Evolutionary conservation across 2,888 invertebrate species (phyloP).

Genomic region (Alentia gelatinosa): DNA sequence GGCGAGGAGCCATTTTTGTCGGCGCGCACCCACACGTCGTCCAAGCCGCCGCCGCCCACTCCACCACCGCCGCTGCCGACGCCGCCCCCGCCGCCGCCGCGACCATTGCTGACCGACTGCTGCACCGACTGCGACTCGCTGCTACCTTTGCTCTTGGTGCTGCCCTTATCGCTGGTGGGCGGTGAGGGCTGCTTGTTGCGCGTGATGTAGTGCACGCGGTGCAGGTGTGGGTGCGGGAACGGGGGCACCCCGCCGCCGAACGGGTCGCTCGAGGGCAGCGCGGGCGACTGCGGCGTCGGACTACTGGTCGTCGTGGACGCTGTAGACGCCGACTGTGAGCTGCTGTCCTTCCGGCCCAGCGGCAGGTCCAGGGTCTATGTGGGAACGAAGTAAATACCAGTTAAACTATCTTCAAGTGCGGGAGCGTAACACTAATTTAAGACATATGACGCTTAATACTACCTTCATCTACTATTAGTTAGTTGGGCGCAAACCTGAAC

Average conservation of each 20-base stretch:
- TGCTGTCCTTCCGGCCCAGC: slow-evolving; percentile 85
- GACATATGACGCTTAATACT: no score
- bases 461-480: no score
- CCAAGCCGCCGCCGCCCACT: not conserved
- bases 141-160: slow-evolving; percentile 42
- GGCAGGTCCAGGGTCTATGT: slow-evolving; percentile 92
- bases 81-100: not conserved
- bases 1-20: slow-evolving; percentile 48
- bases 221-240: slow-evolving; percentile 76
- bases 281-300: slow-evolving; percentile 69
- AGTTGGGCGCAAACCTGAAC: no score
- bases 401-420: no score
- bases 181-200: slow-evolving; percentile 40
- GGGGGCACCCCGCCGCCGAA: not conserved
- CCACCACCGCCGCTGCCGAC: not conserved
- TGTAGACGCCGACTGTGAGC: slow-evolving; percentile 77
- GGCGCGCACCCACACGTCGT: slow-evolving; percentile 60
- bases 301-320: slow-evolving; percentile 80
- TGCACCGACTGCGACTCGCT: not conserved
- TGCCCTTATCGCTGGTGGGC: slow-evolving; percentile 32
- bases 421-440: no score
- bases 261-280: not conserved
- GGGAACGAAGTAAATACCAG: not conserved
- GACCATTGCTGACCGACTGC: not conserved
- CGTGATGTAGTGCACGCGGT: slow-evolving; percentile 84